A percentile compares a stretch with the other conserved stretches of the same genome.
phyloP scores from a whole-genome alignment of 2,888 invertebrate genomes.

The Drosophila nigritarsus region DNA sequence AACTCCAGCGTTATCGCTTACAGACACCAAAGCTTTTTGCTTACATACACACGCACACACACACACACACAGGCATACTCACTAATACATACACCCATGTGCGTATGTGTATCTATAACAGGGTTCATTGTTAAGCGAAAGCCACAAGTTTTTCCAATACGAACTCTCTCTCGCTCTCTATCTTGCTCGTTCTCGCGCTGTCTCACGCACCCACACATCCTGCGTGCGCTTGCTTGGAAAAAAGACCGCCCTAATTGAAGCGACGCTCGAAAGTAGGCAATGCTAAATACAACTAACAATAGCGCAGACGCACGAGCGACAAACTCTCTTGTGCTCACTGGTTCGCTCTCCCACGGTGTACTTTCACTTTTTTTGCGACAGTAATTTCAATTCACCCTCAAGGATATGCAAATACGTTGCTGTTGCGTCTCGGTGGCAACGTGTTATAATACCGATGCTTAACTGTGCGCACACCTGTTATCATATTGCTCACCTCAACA shows the following conservation, averaged over 20 bases:
- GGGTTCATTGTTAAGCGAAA: conserved; percentile 47
- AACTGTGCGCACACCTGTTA: conserved; percentile 71
- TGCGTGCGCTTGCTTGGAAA: conserved; percentile 12
- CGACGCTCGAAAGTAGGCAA: conserved; percentile 73
- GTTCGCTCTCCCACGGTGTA: conserved; percentile 17
- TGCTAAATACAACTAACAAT: conserved; percentile 59
- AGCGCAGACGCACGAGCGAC: conserved; percentile 70
- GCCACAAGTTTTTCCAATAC: conserved; percentile 64
- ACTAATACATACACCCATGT: conserved; percentile 4
- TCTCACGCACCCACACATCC: conserved; percentile 15
- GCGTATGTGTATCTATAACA: conserved; percentile 71
- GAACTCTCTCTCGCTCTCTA: conserved; percentile 30
- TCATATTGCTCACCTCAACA: conserved; percentile 63
- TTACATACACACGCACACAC: conserved; percentile 11
- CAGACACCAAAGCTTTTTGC: conserved; percentile 30
- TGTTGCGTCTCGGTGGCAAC: conserved; percentile 24
- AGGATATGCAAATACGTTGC: conserved; percentile 53
- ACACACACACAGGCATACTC: background rate
- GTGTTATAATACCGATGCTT: conserved; percentile 55
- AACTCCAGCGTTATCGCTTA: conserved; percentile 40
- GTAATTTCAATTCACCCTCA: conserved; percentile 27
- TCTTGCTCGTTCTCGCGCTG: background rate
- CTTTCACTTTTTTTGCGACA: conserved; percentile 57
- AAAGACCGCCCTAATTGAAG: conserved; percentile 28
- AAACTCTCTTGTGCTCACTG: conserved; percentile 7